Conservation (phyloP, 2,797 vertebrate species). For the Anomalospiza imberbis region DNA sequence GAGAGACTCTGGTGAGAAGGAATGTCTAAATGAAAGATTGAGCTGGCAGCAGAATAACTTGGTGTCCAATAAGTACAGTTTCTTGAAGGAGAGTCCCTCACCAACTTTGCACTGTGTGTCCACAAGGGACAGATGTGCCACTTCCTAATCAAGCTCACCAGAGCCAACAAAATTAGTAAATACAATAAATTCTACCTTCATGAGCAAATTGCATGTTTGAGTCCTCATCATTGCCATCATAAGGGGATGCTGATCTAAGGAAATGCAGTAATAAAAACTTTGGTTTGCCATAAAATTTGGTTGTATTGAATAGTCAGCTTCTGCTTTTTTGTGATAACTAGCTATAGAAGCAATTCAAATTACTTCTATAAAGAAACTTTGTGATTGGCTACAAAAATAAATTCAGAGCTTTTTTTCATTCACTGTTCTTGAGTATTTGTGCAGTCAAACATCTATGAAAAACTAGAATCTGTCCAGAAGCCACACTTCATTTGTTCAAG, state of each 20-base stretch:
- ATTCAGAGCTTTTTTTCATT: not conserved
- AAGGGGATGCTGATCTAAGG: not conserved
- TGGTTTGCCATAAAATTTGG: not conserved
- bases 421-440: not conserved
- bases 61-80: not conserved
- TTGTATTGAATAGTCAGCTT: not conserved
- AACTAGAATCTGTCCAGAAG: not conserved
- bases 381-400: not conserved
- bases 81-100: not conserved
- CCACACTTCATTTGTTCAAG: not conserved
- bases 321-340: not conserved
- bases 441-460: not conserved
- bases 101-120: rapidly evolving
- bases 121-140: not conserved
- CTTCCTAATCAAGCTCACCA: not conserved
- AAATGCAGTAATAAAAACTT: not conserved
- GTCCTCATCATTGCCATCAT: not conserved
- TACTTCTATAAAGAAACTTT: not conserved
- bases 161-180: not conserved
- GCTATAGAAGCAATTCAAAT: not conserved
- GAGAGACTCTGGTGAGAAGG: not conserved
- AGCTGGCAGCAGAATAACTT: not conserved
- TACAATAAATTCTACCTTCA: not conserved
- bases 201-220: not conserved
- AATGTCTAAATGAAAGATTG: rapidly evolving